These are phyloP conservation scores for Zygaena filipendulae DNA, from an alignment of 2,888 invertebrate genomes.

Conservation along the genomic window DNA sequence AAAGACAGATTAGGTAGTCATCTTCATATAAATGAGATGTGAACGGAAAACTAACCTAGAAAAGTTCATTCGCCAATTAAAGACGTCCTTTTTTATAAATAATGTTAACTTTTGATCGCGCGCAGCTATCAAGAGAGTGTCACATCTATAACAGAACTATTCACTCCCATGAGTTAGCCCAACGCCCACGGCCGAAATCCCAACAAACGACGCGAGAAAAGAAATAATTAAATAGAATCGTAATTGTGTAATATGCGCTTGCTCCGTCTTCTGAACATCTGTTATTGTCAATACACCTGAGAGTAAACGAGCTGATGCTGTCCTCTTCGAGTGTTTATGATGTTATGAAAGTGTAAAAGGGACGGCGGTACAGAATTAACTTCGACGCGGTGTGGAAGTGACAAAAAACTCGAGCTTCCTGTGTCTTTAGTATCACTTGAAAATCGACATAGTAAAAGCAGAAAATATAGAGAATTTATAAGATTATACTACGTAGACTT, in stretches of 20 bases:
- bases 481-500: too few species aligned
- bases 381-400: constrained; percentile 55
- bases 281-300: constrained; percentile 68
- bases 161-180: too few species aligned
- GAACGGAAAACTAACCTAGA: too few species aligned
- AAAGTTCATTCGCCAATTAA: too few species aligned
- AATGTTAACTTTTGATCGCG: too few species aligned
- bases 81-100: too few species aligned
- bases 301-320: constrained; percentile 24
- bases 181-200: constrained; percentile 46
- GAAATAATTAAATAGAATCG: constrained; percentile 65
- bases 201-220: constrained; percentile 43
- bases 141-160: too few species aligned
- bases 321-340: constrained; percentile 24
- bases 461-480: too few species aligned
- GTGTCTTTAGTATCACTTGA: constrained; percentile 67
- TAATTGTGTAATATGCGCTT: constrained; percentile 62
- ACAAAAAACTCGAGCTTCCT: constrained; percentile 67
- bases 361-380: constrained; percentile 30
- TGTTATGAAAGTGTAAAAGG: constrained; percentile 20
- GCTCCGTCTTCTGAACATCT: constrained; percentile 58
- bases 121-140: too few species aligned
- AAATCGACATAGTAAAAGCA: too few species aligned
- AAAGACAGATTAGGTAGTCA: too few species aligned
- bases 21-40: too few species aligned